Base-by-base conservation (phyloP, 2,797 vertebrate species). In the Microctenopoma lineatum region DNA sequence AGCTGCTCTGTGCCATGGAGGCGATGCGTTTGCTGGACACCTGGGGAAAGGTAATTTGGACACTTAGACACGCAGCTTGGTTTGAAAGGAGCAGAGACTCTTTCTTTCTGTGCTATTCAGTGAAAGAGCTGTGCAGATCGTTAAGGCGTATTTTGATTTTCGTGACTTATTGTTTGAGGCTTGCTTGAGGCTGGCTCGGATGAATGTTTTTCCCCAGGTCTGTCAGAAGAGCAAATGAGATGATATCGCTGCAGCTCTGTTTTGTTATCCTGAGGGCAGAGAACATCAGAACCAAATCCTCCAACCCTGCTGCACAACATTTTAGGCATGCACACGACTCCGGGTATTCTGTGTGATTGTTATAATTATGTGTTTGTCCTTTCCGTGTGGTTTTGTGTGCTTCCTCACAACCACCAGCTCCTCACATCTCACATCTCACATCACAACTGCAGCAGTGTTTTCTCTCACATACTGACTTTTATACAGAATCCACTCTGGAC, bases 41-140 rank as follows among this genome's bases (percentile, higher is more conserved):
- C 78, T 88, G 88, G 85, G 73, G 67, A 32, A 72, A 93, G 92
- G 92, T 93, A 93, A 84, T 44, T 12, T 32, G 18, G 0, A 18
- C 7, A 18, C 25, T 21, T 3, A 62, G 26, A 13, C 10, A 39
- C 14, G n/a, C 18, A 75, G 7, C 12, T 39, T 16, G 3, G 46
- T 14, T 2, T 21, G 13, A 4, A 63, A 7, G 21, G 15, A 15
- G 9, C 11, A 55, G 25, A 48, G 18, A 12, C 3, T 60, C 38
- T 41, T 6, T 32, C 13, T 55, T 38, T 11, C 41, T n/a, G 25
- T 64, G 58, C 9, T 34, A 13, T 41, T 61, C 32, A 32, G 57
- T 34, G 5, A 46, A 72, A 69, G 54, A 13, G n/a, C 60, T 64
- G 39, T 64, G 14, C 61, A 71, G 58, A 60, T n/a, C n/a, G 41